These are phyloP conservation scores for Parauchenoglanis punctatus DNA, from an alignment of 2,797 vertebrate species.

Conservation along the genomic window DNA sequence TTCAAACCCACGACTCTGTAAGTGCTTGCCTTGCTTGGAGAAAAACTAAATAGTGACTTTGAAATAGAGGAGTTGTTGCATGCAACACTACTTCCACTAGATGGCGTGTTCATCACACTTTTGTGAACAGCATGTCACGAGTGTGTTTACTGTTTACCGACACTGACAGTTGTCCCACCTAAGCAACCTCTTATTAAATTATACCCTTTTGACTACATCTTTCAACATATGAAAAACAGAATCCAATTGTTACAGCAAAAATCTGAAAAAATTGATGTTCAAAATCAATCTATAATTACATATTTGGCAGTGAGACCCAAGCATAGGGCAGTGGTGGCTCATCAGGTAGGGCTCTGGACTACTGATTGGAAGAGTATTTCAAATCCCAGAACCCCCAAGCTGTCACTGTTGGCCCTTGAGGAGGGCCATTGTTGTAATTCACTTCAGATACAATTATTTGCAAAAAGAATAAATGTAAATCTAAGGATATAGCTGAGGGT, in stretches of 20 bases:
- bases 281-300: not conserved
- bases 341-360: too few species aligned
- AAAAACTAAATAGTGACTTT: not conserved
- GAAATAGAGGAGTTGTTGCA: not conserved
- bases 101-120: slow-evolving; percentile 37
- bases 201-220: not conserved
- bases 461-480: not conserved
- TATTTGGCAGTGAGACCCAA: not conserved
- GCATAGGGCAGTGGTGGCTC: not conserved
- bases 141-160: not conserved
- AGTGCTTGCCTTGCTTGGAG: not conserved
- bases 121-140: not conserved
- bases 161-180: not conserved
- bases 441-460: not conserved
- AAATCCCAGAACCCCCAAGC: not conserved
- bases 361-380: not conserved
- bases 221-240: not conserved
- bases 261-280: not conserved
- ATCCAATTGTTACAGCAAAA: not conserved
- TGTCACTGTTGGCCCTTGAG: not conserved
- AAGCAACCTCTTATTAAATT: not conserved
- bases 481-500: not conserved
- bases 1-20: not conserved
- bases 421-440: not conserved
- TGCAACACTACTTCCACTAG: slow-evolving; percentile 42